Evolutionary conservation across 2,888 invertebrate genomes (phyloP), one percentile per base, ranked within the genome.

Genomic region (Cynaeus angustus): DNA sequence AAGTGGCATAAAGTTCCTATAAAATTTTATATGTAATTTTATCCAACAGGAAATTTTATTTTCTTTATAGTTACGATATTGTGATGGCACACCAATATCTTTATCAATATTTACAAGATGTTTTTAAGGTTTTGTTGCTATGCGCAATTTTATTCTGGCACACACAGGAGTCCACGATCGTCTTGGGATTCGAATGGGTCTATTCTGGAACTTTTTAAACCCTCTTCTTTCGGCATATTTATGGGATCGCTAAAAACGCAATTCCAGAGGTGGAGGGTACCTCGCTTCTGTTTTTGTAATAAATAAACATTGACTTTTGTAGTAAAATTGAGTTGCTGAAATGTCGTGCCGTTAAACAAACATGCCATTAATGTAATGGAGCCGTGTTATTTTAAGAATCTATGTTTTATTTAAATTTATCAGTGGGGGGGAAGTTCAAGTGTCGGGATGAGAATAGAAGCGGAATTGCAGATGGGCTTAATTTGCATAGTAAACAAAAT

Each of bases 401-500:
- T 28, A 9, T 41, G 43, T 46, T 59, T 46, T 59, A 59, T 59
- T 59, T 59, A 59, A 59, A 46, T 59, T 45, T 12, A 28, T 46
- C 48, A 46, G 16, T 46, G 59, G 14, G 13, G 13, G 21, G 38
- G 21, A 56, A 56, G 33, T 21, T 38, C 21, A 56, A 50, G 43
- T 28, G 46, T 13, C 37, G 59, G 37, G 26, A 46, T 14, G 45
- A 59, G 41, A 30, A 48, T 7, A 13, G 30, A 45, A 59, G 45
- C 10, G 50, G 50, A 50, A 50, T 50, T 59, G 30, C 33, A 59
- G 46, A 59, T 46, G 59, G 7, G 16, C 28, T 33, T 33, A 33
- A 59, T 59, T 59, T 59, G 59, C 33, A 55, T 55, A 33, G 55
- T 55, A 55, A 55, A 55, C 55, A 55, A 55, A 55, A 55, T 55